These are phyloP conservation scores for Anniella stebbinsi DNA, from an alignment of 2,797 vertebrate species.

Conservation along the genomic window DNA sequence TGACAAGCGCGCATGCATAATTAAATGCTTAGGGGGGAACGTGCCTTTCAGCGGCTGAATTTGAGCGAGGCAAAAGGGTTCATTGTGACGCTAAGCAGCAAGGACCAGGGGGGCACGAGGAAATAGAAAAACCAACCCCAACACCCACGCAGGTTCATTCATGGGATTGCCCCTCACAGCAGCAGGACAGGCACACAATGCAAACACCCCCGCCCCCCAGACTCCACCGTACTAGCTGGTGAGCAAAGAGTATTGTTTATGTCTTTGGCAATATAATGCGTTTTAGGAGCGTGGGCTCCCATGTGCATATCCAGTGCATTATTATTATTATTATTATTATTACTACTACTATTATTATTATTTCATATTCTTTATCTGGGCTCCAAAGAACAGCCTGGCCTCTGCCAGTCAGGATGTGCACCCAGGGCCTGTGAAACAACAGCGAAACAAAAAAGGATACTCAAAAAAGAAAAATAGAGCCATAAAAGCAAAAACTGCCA, in stretches of 20 bases:
- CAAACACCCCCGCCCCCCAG: too few species aligned
- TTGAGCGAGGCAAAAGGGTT: neutral
- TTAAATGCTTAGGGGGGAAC: neutral
- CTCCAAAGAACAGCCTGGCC: neutral
- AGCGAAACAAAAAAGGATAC: too few species aligned
- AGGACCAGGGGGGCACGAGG: neutral
- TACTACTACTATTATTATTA: neutral
- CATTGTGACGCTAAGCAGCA: neutral
- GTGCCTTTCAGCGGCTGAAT: neutral
- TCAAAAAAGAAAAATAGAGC: too few species aligned
- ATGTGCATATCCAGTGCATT: too few species aligned
- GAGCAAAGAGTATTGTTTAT: neutral
- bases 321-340: too few species aligned
- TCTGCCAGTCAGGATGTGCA: neutral
- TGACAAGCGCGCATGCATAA: neutral
- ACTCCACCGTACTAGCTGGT: neutral
- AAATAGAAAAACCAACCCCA: neutral
- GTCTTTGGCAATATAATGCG: neutral
- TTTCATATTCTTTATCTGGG: neutral
- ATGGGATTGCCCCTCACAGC: neutral
- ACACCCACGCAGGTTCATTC: neutral
- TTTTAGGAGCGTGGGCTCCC: neutral
- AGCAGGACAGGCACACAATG: neutral
- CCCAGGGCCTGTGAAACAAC: neutral
- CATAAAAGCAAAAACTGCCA: too few species aligned